These are phyloP conservation scores for Leptinotarsa juncta DNA, from an alignment of 2,888 invertebrate genomes.

Conservation along the genomic window DNA sequence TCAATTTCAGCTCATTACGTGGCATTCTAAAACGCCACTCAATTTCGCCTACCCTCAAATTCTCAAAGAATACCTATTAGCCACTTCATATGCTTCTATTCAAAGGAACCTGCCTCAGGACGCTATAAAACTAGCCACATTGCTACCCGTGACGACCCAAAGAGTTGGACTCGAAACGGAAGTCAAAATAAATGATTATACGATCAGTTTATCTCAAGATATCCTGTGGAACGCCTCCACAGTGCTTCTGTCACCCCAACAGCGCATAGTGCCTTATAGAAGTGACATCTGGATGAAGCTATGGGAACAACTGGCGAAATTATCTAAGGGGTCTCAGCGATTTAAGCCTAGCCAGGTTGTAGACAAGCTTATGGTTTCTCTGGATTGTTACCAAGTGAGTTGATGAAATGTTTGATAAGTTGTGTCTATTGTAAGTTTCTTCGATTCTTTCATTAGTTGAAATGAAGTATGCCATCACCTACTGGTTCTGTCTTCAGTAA, in stretches of 20 bases:
- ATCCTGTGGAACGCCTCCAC: constrained; percentile 84
- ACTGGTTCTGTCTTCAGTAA: too few relatives aligned
- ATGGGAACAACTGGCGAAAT: constrained; percentile 78
- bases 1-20: constrained; percentile 70
- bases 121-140: constrained; percentile 74
- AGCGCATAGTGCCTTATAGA: constrained; percentile 84
- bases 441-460: too few relatives aligned
- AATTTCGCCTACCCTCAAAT: constrained; percentile 74
- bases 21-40: constrained; percentile 72
- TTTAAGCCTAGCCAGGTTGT: constrained; percentile 78
- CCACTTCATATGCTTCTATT: constrained; percentile 78
- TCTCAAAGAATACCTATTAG: constrained; percentile 85
- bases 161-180: constrained; percentile 71
- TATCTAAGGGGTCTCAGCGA: constrained; percentile 71
- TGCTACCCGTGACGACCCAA: constrained; percentile 79
- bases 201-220: constrained; percentile 78
- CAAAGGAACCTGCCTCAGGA: constrained; percentile 80
- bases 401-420: neutral
- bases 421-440: neutral
- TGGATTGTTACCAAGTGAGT: constrained; percentile 82
- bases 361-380: constrained; percentile 82
- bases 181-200: constrained; percentile 70
- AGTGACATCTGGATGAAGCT: constrained; percentile 86
- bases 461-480: too few relatives aligned
- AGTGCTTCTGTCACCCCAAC: constrained; percentile 86